Conservation (phyloP, 2,113 vertebrate genomes). For the Barbus barbus region DNA sequence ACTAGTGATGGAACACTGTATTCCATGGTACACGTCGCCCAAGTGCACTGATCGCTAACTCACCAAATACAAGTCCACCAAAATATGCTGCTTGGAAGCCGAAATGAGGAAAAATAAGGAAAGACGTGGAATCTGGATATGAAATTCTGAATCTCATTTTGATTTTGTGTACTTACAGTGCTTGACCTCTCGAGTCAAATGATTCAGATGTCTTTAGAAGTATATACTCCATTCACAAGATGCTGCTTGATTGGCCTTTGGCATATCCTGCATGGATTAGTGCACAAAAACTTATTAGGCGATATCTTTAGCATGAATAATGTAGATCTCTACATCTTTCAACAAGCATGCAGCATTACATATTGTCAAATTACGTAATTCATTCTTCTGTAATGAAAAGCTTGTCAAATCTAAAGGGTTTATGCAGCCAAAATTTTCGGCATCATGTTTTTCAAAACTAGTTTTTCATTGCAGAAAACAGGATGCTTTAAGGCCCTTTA, state of each 20-base stretch:
- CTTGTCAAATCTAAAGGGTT: neutral
- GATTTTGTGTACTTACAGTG: neutral
- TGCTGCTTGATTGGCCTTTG: constrained; percentile 16
- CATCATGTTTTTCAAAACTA: neutral
- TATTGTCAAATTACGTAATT: neutral
- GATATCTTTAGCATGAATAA: neutral
- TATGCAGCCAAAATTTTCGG: neutral
- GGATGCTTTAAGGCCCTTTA: neutral
- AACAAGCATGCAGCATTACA: neutral
- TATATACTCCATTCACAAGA: constrained; percentile 1
- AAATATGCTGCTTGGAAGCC: too few species aligned
- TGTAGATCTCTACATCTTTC: neutral
- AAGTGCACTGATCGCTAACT: constrained; percentile 71
- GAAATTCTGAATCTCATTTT: neutral
- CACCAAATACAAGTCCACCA: too few species aligned
- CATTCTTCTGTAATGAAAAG: neutral
- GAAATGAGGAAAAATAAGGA: neutral
- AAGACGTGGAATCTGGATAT: neutral
- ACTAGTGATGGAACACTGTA: constrained; percentile 73
- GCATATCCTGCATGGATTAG: neutral
- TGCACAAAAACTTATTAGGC: neutral
- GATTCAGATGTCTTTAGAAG: neutral
- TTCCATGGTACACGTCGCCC: constrained; percentile 76
- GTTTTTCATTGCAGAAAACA: neutral
- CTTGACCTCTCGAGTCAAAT: neutral